Evolutionary conservation across 2,113 vertebrate species (phyloP), one percentile per base, ranked within the genome.

Genomic region (Phasianus colchicus): DNA sequence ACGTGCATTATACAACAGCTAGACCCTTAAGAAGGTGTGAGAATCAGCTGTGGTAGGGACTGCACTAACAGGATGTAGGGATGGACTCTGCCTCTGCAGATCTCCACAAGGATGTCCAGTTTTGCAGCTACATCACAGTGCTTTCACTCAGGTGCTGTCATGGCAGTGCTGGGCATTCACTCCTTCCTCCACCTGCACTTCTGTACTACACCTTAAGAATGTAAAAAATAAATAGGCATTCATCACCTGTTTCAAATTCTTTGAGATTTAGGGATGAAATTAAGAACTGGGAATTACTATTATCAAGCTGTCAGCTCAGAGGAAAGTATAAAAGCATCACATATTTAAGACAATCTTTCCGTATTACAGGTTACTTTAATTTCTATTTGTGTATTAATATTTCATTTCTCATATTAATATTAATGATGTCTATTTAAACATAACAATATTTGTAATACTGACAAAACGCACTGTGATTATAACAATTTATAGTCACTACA

Each of bases 371-470:
- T 91, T 71, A 54, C 79, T 95, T 80, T 81, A 58, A 76, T 43
- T 84, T 86, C 88, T 96, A 52, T 96, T 94, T 96, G 74, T 67
- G n/a, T 25, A 76, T 89, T 93, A 96, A 74, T 76, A 96, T 95
- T 96, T 93, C 9, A 87, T 87, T 78, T 91, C 32, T 94, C 55
- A 48, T 36, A 92, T 83, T 92, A 88, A 83, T 70, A 92, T 70
- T 94, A 91, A 96, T 83, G 66, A 78, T 4, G 38, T 34, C 38
- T 42, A 83, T 70, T 96, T 91, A 90, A 95, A 88, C 85, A 91
- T 58, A 66, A 92, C 90, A 92, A 54, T 83, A 92, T 64, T 47
- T 90, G 88, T 66, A 80, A 88, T 71, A 63, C 9, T 32, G 80
- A 77, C 75, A 67, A 79, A 87, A 83, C 58, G 17, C 36, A 48